Percentiles rank a stretch among this genome's conserved stretches.
Evolutionary conservation across 2,888 invertebrate species (phyloP).

Genomic region (Lasioglossum oenotherae): DNA sequence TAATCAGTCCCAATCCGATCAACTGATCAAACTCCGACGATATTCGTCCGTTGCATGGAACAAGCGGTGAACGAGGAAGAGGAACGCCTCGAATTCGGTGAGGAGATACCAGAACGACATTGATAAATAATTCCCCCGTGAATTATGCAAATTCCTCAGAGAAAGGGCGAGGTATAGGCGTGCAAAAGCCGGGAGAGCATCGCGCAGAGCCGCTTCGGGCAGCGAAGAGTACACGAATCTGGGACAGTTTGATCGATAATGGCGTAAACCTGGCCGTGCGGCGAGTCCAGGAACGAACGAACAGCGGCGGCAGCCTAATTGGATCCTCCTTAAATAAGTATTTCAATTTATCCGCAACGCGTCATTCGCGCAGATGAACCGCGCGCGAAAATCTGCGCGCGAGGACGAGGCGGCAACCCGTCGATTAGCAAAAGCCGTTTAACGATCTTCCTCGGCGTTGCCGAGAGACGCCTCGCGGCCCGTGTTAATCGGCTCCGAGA

Average conservation of each 20-base stretch:
- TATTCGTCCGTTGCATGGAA: background rate
- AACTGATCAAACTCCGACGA: background rate
- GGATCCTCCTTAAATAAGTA: conserved; percentile 63
- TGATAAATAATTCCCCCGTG: background rate
- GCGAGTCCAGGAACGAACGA: conserved; percentile 52
- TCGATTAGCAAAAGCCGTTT: background rate
- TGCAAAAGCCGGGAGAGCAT: conserved; percentile 10
- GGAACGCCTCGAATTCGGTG: background rate
- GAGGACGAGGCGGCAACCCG: background rate
- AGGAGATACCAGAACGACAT: too few relatives aligned
- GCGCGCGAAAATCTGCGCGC: conserved; percentile 1
- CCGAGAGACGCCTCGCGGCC: background rate
- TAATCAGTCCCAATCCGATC: background rate
- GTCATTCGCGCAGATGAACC: background rate
- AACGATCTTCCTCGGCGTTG: background rate
- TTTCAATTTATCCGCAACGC: conserved; percentile 53
- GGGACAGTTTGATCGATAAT: conserved; percentile 76
- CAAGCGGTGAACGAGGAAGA: background rate
- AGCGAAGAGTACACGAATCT: conserved; percentile 68
- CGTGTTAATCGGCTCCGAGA: conserved; percentile 1
- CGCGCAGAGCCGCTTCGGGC: conserved; percentile 48
- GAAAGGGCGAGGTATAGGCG: conserved; percentile 1
- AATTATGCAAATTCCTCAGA: background rate
- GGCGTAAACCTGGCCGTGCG: conserved; percentile 63
- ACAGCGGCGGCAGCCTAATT: conserved; percentile 47